Conservation (phyloP, 2,797 vertebrate genomes). For the Sebastes steindachneri region DNA sequence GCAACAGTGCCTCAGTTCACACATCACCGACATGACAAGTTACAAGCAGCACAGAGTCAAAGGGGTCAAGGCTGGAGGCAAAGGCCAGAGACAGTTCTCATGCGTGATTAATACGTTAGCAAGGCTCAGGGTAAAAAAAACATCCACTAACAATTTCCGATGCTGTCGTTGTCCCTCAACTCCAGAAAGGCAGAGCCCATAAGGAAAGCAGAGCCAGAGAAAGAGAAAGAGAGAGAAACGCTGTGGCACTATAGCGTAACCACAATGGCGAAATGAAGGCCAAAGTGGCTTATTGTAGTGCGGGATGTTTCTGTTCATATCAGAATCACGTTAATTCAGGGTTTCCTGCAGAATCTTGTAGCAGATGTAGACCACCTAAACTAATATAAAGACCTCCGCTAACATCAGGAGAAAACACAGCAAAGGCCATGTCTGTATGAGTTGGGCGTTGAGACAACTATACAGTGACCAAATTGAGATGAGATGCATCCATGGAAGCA, state of each 20-base stretch:
- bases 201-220: slow-evolving; percentile 33
- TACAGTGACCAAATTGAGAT: neutral
- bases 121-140: neutral
- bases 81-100: neutral
- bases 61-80: neutral
- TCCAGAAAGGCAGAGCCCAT: slow-evolving; percentile 42
- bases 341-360: neutral
- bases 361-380: neutral
- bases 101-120: neutral
- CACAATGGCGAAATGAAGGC: slow-evolving; percentile 39
- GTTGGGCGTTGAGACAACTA: neutral
- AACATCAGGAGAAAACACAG: neutral
- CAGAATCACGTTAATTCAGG: neutral
- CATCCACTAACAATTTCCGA: neutral
- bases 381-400: neutral
- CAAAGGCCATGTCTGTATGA: neutral
- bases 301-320: neutral
- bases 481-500: neutral
- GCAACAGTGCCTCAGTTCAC: neutral
- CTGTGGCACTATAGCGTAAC: slow-evolving; percentile 56
- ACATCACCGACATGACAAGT: neutral
- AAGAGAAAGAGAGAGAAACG: neutral
- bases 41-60: neutral
- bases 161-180: slow-evolving; percentile 25
- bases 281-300: slow-evolving; percentile 43